A percentile compares a stretch with the other conserved stretches of the same genome.
Evolutionary conservation across 1,140 invertebrate genomes (phyloP).

Genomic region (Tetramorium alpestre): DNA sequence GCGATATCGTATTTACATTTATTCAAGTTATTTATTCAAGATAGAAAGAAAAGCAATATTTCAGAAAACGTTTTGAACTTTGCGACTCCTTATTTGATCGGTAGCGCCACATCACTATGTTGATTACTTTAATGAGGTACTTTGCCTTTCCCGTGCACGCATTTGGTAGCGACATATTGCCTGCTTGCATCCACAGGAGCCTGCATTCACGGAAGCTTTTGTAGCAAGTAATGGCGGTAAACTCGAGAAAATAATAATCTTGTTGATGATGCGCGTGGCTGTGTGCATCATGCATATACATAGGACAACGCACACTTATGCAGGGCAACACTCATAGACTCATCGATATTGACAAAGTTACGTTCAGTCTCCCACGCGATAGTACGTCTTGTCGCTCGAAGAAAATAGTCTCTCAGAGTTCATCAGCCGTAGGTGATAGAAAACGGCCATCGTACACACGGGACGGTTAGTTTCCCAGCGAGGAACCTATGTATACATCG

Average conservation of each 20-base stretch:
- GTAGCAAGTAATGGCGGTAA: constrained; percentile 26
- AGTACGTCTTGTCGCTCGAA: constrained; percentile 20
- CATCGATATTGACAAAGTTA: constrained; percentile 43
- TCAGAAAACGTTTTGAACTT: background rate
- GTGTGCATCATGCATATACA: background rate
- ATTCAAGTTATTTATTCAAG: background rate
- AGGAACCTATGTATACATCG: background rate
- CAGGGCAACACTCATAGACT: constrained; percentile 3
- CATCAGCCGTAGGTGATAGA: constrained; percentile 69
- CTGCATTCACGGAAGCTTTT: constrained; percentile 28
- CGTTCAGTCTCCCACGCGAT: constrained; percentile 43
- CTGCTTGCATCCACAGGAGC: constrained; percentile 1
- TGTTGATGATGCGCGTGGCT: constrained; percentile 5
- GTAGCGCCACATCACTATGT: background rate
- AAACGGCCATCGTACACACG: constrained; percentile 32
- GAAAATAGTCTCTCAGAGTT: constrained; percentile 58
- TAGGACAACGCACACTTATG: background rate
- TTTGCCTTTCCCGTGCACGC: constrained; percentile 19
- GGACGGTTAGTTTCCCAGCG: constrained; percentile 22
- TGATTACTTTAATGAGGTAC: constrained; percentile 20
- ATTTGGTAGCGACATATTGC: background rate
- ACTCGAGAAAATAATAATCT: constrained; percentile 61
- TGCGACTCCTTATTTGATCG: background rate
- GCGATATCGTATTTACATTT: background rate
- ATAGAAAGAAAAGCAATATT: background rate